Percentiles rank a stretch among this genome's conserved stretches.
Evolutionary conservation across 2,797 vertebrate species (phyloP).

Genomic region (Molossus alvarezi): DNA sequence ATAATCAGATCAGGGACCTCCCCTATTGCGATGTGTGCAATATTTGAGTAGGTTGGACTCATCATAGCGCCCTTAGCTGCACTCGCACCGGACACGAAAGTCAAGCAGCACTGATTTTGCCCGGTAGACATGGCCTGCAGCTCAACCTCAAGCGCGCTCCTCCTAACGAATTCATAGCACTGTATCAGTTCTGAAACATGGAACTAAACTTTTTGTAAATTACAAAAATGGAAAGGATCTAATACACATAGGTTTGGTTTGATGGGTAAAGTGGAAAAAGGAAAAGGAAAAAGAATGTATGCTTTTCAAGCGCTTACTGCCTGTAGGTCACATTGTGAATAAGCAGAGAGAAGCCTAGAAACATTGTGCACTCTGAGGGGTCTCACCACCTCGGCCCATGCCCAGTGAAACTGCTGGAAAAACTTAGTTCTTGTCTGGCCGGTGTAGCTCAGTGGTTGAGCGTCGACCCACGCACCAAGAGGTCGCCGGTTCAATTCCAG

Average conservation of each 20-base stretch:
- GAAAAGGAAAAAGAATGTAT: neutral
- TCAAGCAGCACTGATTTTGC: neutral
- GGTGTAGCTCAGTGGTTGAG: no score
- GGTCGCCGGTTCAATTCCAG: no score
- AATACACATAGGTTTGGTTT: neutral
- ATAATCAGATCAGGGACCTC: neutral
- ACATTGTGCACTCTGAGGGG: neutral
- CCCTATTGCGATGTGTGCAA: no score
- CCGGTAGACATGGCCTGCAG: neutral
- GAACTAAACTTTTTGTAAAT: neutral
- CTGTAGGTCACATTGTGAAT: neutral
- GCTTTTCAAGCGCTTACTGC: neutral
- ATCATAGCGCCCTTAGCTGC: neutral
- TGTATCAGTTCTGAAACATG: neutral
- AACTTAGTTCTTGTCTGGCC: neutral
- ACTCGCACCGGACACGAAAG: neutral
- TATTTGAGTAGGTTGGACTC: neutral
- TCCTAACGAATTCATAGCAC: neutral
- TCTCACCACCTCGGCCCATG: accelerated
- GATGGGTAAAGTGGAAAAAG: conserved; percentile 9
- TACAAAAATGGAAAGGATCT: neutral
- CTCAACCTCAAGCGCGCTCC: neutral
- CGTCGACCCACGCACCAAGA: no score
- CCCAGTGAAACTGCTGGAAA: neutral
- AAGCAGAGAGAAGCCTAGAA: neutral